Evolutionary conservation across 2,797 vertebrate genomes (phyloP).

Genomic region (Argyrosomus regius): DNA sequence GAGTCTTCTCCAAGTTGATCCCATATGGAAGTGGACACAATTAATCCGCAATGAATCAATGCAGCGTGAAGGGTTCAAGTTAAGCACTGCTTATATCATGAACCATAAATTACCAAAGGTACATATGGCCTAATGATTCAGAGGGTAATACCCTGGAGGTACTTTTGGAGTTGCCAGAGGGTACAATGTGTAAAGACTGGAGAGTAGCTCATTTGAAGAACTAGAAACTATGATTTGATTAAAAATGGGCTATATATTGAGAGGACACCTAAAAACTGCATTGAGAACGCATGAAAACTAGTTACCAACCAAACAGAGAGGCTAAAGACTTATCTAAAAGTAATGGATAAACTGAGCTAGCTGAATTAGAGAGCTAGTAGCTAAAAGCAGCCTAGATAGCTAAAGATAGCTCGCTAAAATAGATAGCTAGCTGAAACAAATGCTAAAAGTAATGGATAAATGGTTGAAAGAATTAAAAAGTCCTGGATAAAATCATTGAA

Average conservation of each 20-base stretch:
- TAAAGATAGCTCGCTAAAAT: too few species aligned
- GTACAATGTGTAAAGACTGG: background rate
- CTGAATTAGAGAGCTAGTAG: too few species aligned
- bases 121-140: constrained; percentile 10
- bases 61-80: constrained; percentile 49
- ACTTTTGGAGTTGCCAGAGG: background rate
- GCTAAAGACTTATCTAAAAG: background rate
- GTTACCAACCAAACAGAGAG: background rate
- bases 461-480: too few species aligned
- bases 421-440: background rate
- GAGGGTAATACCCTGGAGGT: background rate
- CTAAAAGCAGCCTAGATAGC: too few species aligned
- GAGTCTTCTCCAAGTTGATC: constrained; percentile 41
- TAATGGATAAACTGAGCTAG: too few species aligned
- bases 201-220: background rate
- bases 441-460: background rate
- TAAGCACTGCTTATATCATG: constrained; percentile 16
- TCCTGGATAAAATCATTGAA: too few species aligned
- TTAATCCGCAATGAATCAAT: constrained; percentile 47
- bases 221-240: background rate
- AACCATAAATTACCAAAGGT: constrained; percentile 27
- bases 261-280: too few species aligned
- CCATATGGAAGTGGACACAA: constrained; percentile 45
- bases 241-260: background rate
- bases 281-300: background rate